phyloP scores from a whole-genome alignment of 92 coral and sea anemone genomes.

The Porites evermanni region DNA sequence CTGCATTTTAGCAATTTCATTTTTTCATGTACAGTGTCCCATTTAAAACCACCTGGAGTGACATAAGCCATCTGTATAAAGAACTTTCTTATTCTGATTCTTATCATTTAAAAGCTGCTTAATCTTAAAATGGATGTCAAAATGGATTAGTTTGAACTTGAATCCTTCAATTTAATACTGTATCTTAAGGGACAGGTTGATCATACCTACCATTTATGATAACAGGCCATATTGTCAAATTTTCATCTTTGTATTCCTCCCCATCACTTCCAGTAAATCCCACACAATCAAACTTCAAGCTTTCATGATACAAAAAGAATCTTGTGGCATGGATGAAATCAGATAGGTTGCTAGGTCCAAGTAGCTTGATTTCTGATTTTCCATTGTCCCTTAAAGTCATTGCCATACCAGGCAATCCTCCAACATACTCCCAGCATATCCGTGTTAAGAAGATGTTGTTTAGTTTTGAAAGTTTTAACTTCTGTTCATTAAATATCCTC shows the following conservation, averaged over 20 bases:
- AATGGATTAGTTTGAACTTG: too few species aligned
- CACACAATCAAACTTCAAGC: constrained; percentile 75
- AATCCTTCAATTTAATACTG: background rate
- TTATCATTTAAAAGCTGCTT: too few species aligned
- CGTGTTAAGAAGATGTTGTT: constrained; percentile 88
- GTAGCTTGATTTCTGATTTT: constrained; percentile 59
- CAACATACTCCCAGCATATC: constrained; percentile 85
- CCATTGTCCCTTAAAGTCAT: constrained; percentile 93
- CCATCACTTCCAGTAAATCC: constrained; percentile 60
- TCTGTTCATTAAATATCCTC: constrained; percentile 88
- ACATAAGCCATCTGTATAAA: too few species aligned
- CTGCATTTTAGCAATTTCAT: too few species aligned
- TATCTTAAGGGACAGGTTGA: background rate
- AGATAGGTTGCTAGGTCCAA: constrained; percentile 79
- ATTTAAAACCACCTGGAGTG: too few species aligned
- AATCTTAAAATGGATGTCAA: too few species aligned
- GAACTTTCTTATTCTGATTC: too few species aligned
- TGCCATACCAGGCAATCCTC: constrained; percentile 95
- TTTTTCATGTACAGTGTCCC: too few species aligned
- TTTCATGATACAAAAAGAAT: constrained; percentile 78
- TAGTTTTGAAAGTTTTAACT: constrained; percentile 84
- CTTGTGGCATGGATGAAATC: constrained; percentile 82
- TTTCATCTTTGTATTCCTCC: constrained; percentile 85
- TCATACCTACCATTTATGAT: constrained; percentile 66
- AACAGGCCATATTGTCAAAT: constrained; percentile 82